Evolutionary conservation across 2,113 vertebrate genomes (phyloP).

Genomic region (Neofelis nebulosa): DNA sequence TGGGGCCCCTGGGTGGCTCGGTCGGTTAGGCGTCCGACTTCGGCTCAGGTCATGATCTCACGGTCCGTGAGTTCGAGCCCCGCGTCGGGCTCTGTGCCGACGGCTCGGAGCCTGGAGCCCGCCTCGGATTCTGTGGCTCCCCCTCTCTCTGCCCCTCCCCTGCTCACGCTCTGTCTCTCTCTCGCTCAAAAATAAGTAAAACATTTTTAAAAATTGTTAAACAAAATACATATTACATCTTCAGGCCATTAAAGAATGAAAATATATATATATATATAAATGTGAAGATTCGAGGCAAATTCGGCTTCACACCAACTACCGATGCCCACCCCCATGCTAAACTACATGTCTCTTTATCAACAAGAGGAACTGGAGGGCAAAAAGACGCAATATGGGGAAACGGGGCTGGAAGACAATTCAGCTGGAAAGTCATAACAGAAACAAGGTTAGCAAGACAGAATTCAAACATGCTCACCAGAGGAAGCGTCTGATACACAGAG

Average conservation of each 20-base stretch:
- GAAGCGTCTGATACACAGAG: constrained; percentile 89
- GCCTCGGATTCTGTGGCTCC: too few species aligned
- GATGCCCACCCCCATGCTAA: not conserved
- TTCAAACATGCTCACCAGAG: constrained; percentile 89
- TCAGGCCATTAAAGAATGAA: not conserved
- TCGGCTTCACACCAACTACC: not conserved
- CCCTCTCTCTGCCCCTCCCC: too few species aligned
- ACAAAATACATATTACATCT: not conserved
- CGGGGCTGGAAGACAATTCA: not conserved
- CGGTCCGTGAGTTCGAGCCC: too few species aligned
- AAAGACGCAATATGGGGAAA: not conserved
- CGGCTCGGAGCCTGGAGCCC: too few species aligned
- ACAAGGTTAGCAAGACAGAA: not conserved
- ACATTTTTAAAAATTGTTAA: too few species aligned
- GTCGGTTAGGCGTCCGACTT: too few species aligned
- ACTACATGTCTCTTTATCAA: not conserved
- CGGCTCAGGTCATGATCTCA: too few species aligned
- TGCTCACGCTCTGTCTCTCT: too few species aligned
- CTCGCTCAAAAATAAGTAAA: too few species aligned
- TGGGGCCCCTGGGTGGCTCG: too few species aligned
- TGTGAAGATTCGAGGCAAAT: not conserved
- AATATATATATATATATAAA: not conserved
- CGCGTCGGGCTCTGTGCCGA: too few species aligned
- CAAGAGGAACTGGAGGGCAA: not conserved
- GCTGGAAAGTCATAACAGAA: not conserved